Conservation (phyloP, 2,113 vertebrate genomes). For the Malaclemys terrapin region DNA sequence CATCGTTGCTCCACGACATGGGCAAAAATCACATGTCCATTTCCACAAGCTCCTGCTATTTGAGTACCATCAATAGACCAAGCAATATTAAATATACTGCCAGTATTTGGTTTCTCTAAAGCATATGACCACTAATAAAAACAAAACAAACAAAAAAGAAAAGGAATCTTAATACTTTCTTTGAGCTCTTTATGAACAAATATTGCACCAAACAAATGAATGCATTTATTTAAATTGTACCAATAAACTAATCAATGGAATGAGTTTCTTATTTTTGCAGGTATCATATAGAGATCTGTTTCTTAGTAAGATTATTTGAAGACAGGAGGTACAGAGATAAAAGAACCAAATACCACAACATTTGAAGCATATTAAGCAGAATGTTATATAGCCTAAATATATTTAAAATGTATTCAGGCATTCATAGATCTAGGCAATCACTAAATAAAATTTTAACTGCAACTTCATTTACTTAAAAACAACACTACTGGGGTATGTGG, state of each 20-base stretch:
- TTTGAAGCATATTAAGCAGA: neutral
- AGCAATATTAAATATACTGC: constrained; percentile 91
- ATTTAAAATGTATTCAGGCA: neutral
- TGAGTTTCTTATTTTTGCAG: neutral
- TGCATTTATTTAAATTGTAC: neutral
- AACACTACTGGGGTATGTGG: neutral
- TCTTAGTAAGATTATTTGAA: neutral
- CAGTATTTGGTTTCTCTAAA: constrained; percentile 95
- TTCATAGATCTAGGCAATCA: neutral
- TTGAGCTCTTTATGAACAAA: fast-evolving
- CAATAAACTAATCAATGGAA: neutral
- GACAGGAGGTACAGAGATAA: neutral
- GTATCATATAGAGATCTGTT: neutral
- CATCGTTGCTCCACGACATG: constrained; percentile 95
- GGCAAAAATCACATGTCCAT: constrained; percentile 96
- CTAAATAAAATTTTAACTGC: neutral
- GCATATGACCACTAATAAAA: constrained; percentile 92
- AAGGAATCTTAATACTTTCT: neutral
- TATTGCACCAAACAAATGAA: neutral
- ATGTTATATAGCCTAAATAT: neutral
- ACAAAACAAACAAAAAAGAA: neutral
- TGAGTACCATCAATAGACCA: constrained; percentile 97
- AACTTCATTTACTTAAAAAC: neutral
- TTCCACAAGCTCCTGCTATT: constrained; percentile 93
- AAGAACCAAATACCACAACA: neutral